Conservation (phyloP, 2,888 invertebrate species). For the Microdon myrmicae region DNA sequence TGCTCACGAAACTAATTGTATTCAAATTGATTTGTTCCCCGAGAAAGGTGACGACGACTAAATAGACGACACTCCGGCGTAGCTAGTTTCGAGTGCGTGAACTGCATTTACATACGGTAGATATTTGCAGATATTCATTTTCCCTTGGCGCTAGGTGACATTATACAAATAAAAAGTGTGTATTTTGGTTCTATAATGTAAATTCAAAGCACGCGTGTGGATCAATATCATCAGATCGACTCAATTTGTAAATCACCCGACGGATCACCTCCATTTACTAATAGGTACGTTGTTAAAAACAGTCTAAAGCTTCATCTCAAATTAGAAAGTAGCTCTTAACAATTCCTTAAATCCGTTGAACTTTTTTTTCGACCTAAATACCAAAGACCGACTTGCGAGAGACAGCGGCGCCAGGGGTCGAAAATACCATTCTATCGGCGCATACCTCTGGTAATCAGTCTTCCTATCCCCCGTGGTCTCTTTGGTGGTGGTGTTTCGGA, state of each 20-base stretch:
- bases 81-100: constrained; percentile 42
- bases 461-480: too few relatives aligned
- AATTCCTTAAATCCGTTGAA: constrained; percentile 36
- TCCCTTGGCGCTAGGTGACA: too few relatives aligned
- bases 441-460: constrained; percentile 45
- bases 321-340: constrained; percentile 13
- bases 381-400: constrained; percentile 38
- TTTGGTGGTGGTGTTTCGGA: too few relatives aligned
- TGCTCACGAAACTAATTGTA: constrained; percentile 39
- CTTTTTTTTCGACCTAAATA: constrained; percentile 46
- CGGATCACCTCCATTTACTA: constrained; percentile 40
- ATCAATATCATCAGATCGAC: constrained; percentile 43
- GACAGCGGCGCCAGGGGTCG: constrained; percentile 47
- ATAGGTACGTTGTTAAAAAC: constrained; percentile 45
- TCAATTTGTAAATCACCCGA: constrained; percentile 44
- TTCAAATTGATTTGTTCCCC: constrained; percentile 51
- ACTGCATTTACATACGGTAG: constrained; percentile 13
- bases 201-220: constrained; percentile 36
- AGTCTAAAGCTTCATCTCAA: too few relatives aligned
- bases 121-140: constrained; percentile 15
- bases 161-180: constrained; percentile 15
- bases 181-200: constrained; percentile 34
- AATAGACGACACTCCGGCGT: constrained; percentile 30
- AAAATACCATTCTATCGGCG: constrained; percentile 45
- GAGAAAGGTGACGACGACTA: constrained; percentile 43